Evolutionary conservation across 2,888 invertebrate genomes (phyloP).

Genomic region (Himalopsyche anomala): DNA sequence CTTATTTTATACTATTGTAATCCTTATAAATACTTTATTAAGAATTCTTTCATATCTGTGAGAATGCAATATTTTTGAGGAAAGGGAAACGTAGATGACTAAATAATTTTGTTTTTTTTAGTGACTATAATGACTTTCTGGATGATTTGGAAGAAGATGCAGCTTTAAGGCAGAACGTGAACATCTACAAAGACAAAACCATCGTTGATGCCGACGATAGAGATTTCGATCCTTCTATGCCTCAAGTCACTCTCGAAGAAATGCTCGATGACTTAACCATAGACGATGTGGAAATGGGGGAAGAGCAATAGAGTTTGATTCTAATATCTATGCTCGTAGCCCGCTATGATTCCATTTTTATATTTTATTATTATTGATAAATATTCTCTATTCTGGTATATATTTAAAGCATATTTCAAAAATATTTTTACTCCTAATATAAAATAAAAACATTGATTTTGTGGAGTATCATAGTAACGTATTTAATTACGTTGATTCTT

Average conservation of each 20-base stretch:
- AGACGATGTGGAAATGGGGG: slow-evolving; percentile 87
- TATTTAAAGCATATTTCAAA: neutral
- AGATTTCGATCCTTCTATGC: slow-evolving; percentile 80
- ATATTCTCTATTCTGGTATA: slow-evolving; percentile 18
- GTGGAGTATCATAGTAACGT: too few relatives aligned
- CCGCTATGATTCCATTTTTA: neutral
- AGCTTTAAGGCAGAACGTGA: slow-evolving; percentile 91
- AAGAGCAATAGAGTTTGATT: slow-evolving; percentile 67
- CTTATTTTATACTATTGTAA: too few relatives aligned
- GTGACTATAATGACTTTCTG: slow-evolving; percentile 96
- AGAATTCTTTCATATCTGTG: too few relatives aligned
- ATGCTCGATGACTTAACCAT: slow-evolving; percentile 95
- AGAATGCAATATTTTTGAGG: too few relatives aligned
- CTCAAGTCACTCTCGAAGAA: slow-evolving; percentile 90
- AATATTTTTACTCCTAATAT: slow-evolving; percentile 5
- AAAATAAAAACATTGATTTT: too few relatives aligned
- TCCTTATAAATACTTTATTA: too few relatives aligned
- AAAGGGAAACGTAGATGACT: too few relatives aligned
- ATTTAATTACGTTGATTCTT: too few relatives aligned
- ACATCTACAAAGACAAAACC: slow-evolving; percentile 87
- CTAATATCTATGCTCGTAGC: neutral
- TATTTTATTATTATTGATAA: neutral
- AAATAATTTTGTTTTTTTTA: slow-evolving; percentile 70
- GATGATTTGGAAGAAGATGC: slow-evolving; percentile 98
- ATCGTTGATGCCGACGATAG: slow-evolving; percentile 77